These are phyloP conservation scores for Grallaria varia DNA, from an alignment of 2,113 vertebrate species.

Conservation along the genomic window DNA sequence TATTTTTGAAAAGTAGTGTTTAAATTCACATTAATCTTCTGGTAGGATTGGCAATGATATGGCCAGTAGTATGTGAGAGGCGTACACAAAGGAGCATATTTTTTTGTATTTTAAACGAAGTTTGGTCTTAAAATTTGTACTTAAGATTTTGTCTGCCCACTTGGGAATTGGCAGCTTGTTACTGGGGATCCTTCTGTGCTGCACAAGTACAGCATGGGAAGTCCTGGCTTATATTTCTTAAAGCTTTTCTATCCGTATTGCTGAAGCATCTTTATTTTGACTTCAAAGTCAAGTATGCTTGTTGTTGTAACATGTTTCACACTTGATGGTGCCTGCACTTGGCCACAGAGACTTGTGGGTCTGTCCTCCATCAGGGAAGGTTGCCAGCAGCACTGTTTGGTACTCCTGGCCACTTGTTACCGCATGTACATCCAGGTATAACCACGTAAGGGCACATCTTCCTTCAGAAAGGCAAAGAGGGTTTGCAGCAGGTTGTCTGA, in stretches of 20 bases:
- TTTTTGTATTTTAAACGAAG: neutral
- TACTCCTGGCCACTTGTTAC: neutral
- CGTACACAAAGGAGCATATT: rapidly evolving
- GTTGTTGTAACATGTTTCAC: rapidly evolving
- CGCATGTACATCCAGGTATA: rapidly evolving
- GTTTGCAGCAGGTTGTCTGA: neutral
- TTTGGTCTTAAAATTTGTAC: neutral
- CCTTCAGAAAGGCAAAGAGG: neutral
- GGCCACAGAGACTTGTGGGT: rapidly evolving
- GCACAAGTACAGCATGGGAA: neutral
- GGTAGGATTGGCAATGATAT: neutral
- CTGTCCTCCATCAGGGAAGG: neutral
- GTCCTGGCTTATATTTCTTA: neutral
- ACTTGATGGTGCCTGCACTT: neutral
- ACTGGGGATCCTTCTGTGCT: neutral
- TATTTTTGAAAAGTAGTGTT: neutral
- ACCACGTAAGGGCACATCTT: rapidly evolving
- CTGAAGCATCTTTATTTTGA: neutral
- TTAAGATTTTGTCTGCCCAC: neutral
- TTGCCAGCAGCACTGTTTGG: neutral
- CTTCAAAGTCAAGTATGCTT: neutral
- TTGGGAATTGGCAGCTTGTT: neutral
- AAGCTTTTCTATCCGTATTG: neutral
- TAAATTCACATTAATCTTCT: neutral
- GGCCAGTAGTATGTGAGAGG: neutral